A percentile compares a stretch with the other conserved stretches of the same genome.
phyloP scores from a whole-genome alignment of 2,888 invertebrate species.

The Parascotia fuliginaria region DNA sequence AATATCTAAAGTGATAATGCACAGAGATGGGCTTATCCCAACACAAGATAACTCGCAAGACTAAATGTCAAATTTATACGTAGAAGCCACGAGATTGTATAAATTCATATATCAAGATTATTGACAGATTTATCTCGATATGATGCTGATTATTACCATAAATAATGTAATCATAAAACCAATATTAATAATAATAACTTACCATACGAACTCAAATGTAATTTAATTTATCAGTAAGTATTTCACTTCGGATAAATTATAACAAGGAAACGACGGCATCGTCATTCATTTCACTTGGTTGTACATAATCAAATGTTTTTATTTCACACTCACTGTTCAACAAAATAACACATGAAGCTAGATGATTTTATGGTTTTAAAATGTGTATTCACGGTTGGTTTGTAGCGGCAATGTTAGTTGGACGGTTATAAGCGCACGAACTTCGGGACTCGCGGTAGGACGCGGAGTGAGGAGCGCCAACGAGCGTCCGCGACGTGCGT shows the following conservation, averaged over 20 bases:
- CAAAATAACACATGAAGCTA: slow-evolving; percentile 51
- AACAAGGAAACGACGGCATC: slow-evolving; percentile 65
- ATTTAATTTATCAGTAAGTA: slow-evolving; percentile 43
- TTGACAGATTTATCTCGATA: slow-evolving; percentile 29
- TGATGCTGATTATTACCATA: not conserved
- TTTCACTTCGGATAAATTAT: slow-evolving; percentile 57
- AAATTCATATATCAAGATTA: slow-evolving; percentile 6
- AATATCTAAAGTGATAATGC: not conserved
- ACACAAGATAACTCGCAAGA: slow-evolving; percentile 13
- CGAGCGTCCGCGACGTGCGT: slow-evolving; percentile 62
- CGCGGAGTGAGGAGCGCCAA: slow-evolving; percentile 22
- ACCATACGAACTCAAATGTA: slow-evolving; percentile 43
- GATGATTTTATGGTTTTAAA: slow-evolving; percentile 55
- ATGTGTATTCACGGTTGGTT: slow-evolving; percentile 69
- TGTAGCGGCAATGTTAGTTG: slow-evolving; percentile 50
- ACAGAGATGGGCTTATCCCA: slow-evolving; percentile 15
- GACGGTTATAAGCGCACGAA: slow-evolving; percentile 26
- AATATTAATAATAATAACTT: not conserved
- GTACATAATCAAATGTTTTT: slow-evolving; percentile 42
- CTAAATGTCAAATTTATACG: slow-evolving; percentile 11
- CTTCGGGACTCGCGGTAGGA: slow-evolving; percentile 19
- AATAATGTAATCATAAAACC: not conserved
- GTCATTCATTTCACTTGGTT: slow-evolving; percentile 68
- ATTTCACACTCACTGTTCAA: slow-evolving; percentile 57
- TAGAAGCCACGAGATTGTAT: not conserved